These are phyloP conservation scores for Ornithorhynchus anatinus DNA, from an alignment of 2,113 vertebrate species.

Conservation along the genomic window DNA sequence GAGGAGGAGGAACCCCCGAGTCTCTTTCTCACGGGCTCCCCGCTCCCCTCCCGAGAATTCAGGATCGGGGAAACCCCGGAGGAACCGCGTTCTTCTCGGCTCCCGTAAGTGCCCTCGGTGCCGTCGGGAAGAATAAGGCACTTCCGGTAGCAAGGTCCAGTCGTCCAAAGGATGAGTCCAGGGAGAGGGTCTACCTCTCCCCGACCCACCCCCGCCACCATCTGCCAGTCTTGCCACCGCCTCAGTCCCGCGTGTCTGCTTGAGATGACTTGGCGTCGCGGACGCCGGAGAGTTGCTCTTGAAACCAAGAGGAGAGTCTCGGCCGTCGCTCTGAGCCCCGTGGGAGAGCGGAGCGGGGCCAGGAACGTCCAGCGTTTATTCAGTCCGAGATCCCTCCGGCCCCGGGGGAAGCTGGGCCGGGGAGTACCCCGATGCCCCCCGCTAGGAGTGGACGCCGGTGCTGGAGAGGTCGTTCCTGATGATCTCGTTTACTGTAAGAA, in stretches of 20 bases:
- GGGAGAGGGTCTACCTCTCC: conserved; percentile 36
- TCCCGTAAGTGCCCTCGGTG: conserved; percentile 60
- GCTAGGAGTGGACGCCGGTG: conserved; percentile 78
- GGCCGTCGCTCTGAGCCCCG: too few species aligned
- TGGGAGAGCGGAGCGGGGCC: conserved; percentile 53
- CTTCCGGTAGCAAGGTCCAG: conserved; percentile 64
- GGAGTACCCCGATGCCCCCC: background rate
- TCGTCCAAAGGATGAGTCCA: conserved; percentile 16
- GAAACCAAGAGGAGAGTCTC: conserved; percentile 17
- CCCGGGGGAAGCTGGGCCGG: background rate
- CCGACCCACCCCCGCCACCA: conserved; percentile 41
- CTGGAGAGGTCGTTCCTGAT: conserved; percentile 96
- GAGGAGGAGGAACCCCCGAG: background rate
- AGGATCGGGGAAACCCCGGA: too few species aligned
- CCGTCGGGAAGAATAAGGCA: conserved; percentile 70
- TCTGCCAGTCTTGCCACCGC: too few species aligned
- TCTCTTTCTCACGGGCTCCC: accelerated
- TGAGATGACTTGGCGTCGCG: conserved; percentile 63
- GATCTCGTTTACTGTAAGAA: conserved; percentile 93
- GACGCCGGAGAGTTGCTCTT: conserved; percentile 25
- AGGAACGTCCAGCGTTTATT: conserved; percentile 29
- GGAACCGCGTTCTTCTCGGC: too few species aligned
- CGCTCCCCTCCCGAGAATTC: too few species aligned
- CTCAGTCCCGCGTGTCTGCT: background rate
- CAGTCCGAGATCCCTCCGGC: background rate